Evolutionary conservation across 2,888 invertebrate genomes (phyloP), one percentile per base, ranked within the genome.

Genomic region (Ophion ellenae): DNA sequence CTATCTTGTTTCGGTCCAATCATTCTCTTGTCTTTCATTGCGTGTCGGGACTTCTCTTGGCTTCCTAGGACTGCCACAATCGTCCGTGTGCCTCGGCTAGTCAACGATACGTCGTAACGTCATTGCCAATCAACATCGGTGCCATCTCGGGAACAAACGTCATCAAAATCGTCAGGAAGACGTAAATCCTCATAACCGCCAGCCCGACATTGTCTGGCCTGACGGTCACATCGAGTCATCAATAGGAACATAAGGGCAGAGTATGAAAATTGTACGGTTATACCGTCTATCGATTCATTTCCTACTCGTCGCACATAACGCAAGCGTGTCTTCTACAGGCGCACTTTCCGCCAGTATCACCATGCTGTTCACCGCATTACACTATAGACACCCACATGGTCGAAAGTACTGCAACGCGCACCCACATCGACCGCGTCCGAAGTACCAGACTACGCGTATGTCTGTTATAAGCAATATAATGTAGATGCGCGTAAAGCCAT

Each of bases 401-500:
- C 61, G 47, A 66, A 80, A 80, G 57, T 40, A 66, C 59, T 59
- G 40, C 63, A 81, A 66, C 69, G 47, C 75, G 69, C 24, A 76
- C 61, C 59, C 80, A 66, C 67, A 74, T 74, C 81, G 63, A 67
- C 32, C 45, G 67, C 59, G 2, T 45, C 32, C 76, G 2, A 64
- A 70, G 76, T 24, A 76, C 69, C 63, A 61, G 71, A 71, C 57
- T 40, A 20, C 81, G 64, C 36, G 47, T 81, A 47, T 66, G 67
- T 59, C 66, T 66, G 66, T 69, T 77, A 77, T 83, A 73, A 81
- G 74, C 76, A 74, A 70, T 78, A 74, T 83, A 81, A 83, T 70
- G 81, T 77, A 57, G 57, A 81, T 69, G 76, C 78, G 76, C 80
- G 81, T 81, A 83, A 81, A 86, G 70, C 77, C 77, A 69, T 69